Conservation (phyloP, 2,888 invertebrate genomes). For the Pantelozetes paolii region DNA sequence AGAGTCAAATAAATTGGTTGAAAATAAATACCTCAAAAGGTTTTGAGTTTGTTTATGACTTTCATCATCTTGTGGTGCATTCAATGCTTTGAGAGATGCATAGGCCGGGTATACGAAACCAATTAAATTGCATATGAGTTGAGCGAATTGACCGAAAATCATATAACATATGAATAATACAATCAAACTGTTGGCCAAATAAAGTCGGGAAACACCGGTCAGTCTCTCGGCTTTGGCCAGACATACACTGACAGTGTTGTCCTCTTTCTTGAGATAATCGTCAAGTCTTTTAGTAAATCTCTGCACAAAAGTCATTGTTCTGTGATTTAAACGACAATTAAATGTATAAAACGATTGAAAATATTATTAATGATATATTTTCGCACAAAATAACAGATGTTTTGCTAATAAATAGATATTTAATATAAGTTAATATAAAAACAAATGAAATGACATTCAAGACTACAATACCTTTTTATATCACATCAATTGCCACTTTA, state of each 20-base stretch:
- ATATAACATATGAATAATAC: slow-evolving; percentile 61
- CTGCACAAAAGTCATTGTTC: slow-evolving; percentile 25
- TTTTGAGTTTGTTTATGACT: not conserved
- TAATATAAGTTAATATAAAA: no score
- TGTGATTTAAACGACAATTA: not conserved
- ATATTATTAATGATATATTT: not conserved
- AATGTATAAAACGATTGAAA: not conserved
- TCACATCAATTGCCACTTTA: no score
- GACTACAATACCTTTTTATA: no score
- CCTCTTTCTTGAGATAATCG: slow-evolving; percentile 18
- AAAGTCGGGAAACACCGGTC: slow-evolving; percentile 4
- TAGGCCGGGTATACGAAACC: slow-evolving; percentile 97
- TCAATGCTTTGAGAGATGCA: slow-evolving; percentile 52
- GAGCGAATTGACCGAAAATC: slow-evolving; percentile 91
- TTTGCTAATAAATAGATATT: no score
- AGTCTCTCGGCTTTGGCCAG: not conserved
- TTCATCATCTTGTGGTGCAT: not conserved
- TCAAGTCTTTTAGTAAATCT: slow-evolving; percentile 11
- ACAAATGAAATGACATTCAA: no score
- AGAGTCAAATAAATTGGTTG: not conserved
- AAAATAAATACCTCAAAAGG: not conserved
- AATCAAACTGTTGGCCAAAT: slow-evolving; percentile 30
- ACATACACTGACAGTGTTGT: not conserved
- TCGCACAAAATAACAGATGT: no score
- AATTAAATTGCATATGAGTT: slow-evolving; percentile 88